phyloP scores from a whole-genome alignment of 35 echinoderm and acorn worm species.

The Apostichopus japonicus region DNA sequence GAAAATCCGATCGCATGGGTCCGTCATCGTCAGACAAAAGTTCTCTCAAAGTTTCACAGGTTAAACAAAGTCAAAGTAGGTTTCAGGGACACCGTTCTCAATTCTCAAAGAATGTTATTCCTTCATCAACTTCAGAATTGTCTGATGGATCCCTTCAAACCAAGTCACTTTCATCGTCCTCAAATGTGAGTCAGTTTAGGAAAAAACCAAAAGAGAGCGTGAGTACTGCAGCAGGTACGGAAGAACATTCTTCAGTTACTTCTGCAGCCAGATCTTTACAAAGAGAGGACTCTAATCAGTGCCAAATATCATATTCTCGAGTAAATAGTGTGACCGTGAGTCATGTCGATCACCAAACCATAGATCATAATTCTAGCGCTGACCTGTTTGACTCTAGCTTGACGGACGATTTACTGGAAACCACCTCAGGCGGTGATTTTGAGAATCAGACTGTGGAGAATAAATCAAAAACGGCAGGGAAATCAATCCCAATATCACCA shows the following conservation, averaged over 20 bases:
- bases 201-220: background rate
- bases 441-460: background rate
- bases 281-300: background rate
- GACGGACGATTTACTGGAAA: background rate
- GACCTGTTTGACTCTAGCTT: conserved; percentile 41
- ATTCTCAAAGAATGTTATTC: background rate
- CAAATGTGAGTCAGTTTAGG: conserved; percentile 8
- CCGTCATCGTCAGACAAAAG: background rate
- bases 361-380: conserved; percentile 31
- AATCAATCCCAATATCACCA: background rate
- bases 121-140: background rate
- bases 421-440: background rate
- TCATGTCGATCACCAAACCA: background rate
- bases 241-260: background rate
- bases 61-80: background rate
- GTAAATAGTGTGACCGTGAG: background rate
- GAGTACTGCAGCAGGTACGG: background rate
- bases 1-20: background rate
- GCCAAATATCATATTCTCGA: background rate
- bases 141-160: background rate
- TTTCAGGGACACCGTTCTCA: background rate
- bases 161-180: background rate
- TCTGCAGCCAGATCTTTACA: background rate
- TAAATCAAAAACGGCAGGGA: background rate
- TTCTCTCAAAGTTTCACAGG: background rate